These are phyloP conservation scores for Drosophila kohkoa DNA, from an alignment of 1,140 invertebrate genomes.

Conservation along the genomic window DNA sequence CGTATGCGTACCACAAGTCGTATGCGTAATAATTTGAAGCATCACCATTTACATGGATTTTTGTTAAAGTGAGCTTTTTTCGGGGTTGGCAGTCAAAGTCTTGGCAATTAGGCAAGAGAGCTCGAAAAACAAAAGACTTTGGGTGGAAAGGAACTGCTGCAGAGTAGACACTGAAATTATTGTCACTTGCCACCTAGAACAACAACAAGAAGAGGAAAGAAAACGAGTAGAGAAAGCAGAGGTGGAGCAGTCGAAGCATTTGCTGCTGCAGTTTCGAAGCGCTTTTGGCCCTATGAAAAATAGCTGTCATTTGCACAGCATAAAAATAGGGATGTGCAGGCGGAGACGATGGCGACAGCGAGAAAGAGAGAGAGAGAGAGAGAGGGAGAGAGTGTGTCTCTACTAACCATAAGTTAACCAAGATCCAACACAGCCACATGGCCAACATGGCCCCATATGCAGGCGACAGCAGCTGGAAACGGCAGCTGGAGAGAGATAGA, in stretches of 20 bases:
- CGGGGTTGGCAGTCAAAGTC: slow-evolving; percentile 51
- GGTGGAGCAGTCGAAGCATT: slow-evolving; percentile 26
- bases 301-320: slow-evolving; percentile 83
- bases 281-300: slow-evolving; percentile 80
- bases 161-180: slow-evolving; percentile 70
- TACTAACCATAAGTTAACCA: slow-evolving; percentile 81
- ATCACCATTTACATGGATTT: slow-evolving; percentile 51
- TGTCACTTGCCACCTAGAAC: slow-evolving; percentile 78
- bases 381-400: slow-evolving; percentile 8
- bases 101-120: slow-evolving; percentile 78
- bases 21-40: slow-evolving; percentile 61
- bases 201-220: slow-evolving; percentile 33
- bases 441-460: slow-evolving; percentile 70
- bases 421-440: slow-evolving; percentile 79
- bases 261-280: slow-evolving; percentile 56
- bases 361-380: slow-evolving; percentile 6
- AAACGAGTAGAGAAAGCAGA: not conserved
- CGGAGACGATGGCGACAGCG: slow-evolving; percentile 8
- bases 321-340: slow-evolving; percentile 76
- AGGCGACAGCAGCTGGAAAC: slow-evolving; percentile 56
- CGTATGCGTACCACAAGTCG: slow-evolving; percentile 61
- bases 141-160: slow-evolving; percentile 10
- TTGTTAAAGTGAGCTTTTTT: slow-evolving; percentile 2
- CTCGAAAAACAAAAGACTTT: slow-evolving; percentile 65
- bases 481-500: slow-evolving; percentile 1